These are phyloP conservation scores for Atta colombica DNA, from an alignment of 1,140 invertebrate genomes.

Conservation along the genomic window DNA sequence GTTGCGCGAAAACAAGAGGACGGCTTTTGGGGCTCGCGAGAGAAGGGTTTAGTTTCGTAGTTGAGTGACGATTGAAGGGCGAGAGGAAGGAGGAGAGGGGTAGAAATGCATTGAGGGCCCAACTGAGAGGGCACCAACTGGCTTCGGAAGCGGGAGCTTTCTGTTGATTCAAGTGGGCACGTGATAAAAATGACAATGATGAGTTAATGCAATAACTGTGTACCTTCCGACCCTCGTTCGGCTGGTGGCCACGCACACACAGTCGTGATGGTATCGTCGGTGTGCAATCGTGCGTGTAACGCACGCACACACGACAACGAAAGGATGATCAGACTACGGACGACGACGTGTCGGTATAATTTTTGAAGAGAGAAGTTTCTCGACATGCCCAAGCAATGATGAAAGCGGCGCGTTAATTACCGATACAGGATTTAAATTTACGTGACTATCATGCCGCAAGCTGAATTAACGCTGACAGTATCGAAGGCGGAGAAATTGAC, in stretches of 20 bases:
- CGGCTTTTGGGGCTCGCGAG: constrained; percentile 64
- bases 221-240: constrained; percentile 77
- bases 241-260: constrained; percentile 48
- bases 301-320: constrained; percentile 1
- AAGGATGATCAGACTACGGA: constrained; percentile 30
- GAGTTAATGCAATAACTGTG: constrained; percentile 86
- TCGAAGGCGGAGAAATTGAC: constrained; percentile 44
- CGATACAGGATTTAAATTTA: constrained; percentile 46
- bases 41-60: constrained; percentile 53
- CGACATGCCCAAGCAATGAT: constrained; percentile 36
- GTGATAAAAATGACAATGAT: constrained; percentile 87
- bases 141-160: constrained; percentile 37
- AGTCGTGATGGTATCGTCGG: constrained; percentile 26
- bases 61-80: constrained; percentile 48
- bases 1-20: constrained; percentile 78
- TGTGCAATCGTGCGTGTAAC: constrained; percentile 58
- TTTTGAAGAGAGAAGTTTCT: constrained; percentile 51
- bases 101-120: constrained; percentile 22
- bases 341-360: constrained; percentile 44
- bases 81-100: not conserved
- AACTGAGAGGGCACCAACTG: constrained; percentile 48
- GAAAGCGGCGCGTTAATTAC: constrained; percentile 52
- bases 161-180: constrained; percentile 83
- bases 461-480: constrained; percentile 39
- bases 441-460: constrained; percentile 56